These are phyloP conservation scores for Nyctalus aviator DNA, from an alignment of 2,797 vertebrate species.

Conservation along the genomic window DNA sequence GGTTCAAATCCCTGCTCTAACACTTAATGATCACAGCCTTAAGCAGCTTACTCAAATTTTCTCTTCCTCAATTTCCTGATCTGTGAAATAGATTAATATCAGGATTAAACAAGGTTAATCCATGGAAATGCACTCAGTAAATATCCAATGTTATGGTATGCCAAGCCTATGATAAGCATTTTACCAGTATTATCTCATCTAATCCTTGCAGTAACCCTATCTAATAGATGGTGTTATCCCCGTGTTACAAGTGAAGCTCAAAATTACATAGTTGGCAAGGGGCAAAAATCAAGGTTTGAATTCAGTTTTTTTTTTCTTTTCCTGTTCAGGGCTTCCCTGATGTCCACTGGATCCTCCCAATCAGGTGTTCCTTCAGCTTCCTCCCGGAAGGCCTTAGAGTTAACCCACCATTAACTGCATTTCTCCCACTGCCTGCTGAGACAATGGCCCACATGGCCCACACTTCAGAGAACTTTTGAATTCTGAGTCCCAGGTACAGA, in stretches of 20 bases:
- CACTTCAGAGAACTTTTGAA: background rate
- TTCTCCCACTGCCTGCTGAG: background rate
- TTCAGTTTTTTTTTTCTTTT: conserved; percentile 21
- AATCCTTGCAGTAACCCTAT: background rate
- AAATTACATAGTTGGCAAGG: background rate
- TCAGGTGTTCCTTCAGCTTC: background rate
- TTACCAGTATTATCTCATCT: background rate
- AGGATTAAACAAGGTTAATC: conserved; percentile 61
- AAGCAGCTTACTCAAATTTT: conserved; percentile 53
- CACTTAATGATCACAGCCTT: conserved; percentile 8
- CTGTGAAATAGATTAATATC: conserved; percentile 59
- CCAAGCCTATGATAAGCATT: background rate
- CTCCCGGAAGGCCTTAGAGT: background rate
- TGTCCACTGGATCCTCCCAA: background rate
- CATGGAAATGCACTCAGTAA: conserved; percentile 11
- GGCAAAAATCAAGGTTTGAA: background rate
- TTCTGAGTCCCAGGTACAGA: background rate
- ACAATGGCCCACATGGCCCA: background rate
- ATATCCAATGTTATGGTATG: background rate
- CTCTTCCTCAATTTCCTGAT: conserved; percentile 61
- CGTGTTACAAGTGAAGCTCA: background rate
- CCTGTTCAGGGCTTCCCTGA: background rate
- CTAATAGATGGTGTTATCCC: background rate
- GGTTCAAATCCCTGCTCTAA: conserved; percentile 13
- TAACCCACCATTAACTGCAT: background rate